Evolutionary conservation across 1,140 invertebrate species (phyloP), one percentile per base, ranked within the genome.

Genomic region (Campodea augens): DNA sequence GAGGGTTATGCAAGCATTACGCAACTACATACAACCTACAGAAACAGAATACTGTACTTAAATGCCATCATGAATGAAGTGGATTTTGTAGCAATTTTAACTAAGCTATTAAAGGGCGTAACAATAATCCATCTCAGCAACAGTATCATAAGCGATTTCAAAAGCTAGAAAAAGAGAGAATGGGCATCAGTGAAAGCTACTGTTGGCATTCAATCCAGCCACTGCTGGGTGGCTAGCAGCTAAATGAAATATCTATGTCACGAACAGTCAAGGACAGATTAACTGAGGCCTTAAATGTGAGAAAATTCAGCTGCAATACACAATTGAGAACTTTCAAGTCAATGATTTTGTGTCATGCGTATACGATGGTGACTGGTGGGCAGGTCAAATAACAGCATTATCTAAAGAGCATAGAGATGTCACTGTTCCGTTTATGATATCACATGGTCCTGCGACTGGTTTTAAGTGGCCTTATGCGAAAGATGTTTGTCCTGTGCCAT

Each of bases 301-400:
- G n/a, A n/a, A 37, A 37, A 3, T 37, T 18, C 15, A 37, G 36
- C 20, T 19, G 3, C 20, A 18, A 4, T 19, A 10, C 20, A 19
- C 20, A n/a, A 19, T n/a, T 37, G 36, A 37, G 4, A 18, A 18
- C 10, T 37, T 19, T 37, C 3, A 37, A 19, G n/a, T n/a, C n/a
- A 37, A 37, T 37, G 36, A 37, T 18, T 37, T 37, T 37, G 20
- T 37, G 15, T n/a, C 36, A 18, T 37, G 36, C 20, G 36, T 37
- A 18, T 37, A 37, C 10, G 36, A 37, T 37, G 36, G 36, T 37
- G 36, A 37, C 36, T 37, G 36, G 36, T 37, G 36, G 15, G 20
- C 36, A 37, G n/a, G n/a, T n/a, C n/a, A n/a, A n/a, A n/a, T n/a
- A n/a, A n/a, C n/a, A n/a, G n/a, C n/a, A n/a, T n/a, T n/a, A n/a